phyloP scores from a whole-genome alignment of 2,888 invertebrate genomes.

The Phortica magna region DNA sequence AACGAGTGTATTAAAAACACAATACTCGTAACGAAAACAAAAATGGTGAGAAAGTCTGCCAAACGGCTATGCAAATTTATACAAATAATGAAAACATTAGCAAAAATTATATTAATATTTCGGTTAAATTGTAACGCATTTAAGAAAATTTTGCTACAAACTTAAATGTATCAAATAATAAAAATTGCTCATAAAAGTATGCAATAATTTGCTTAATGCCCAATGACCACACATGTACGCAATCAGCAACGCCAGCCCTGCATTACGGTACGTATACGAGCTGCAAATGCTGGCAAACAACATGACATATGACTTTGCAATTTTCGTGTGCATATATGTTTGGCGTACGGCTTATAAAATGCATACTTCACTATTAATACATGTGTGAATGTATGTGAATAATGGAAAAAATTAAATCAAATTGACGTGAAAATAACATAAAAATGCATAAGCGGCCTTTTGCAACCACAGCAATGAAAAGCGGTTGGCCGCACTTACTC shows the following conservation, averaged over 20 bases:
- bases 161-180: neutral
- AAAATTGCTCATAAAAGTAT: constrained; percentile 53
- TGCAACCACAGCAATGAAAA: constrained; percentile 61
- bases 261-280: neutral
- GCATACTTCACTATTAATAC: neutral
- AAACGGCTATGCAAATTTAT: constrained; percentile 46
- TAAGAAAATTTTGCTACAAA: neutral
- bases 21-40: neutral
- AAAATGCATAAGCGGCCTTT: constrained; percentile 31
- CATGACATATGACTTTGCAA: constrained; percentile 65
- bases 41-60: constrained; percentile 19
- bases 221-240: constrained; percentile 14
- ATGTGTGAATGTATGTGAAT: constrained; percentile 38
- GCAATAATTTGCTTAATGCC: constrained; percentile 42
- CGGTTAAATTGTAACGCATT: neutral
- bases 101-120: neutral
- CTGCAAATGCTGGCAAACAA: constrained; percentile 18
- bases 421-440: constrained; percentile 11
- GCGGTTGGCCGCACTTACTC: constrained; percentile 54
- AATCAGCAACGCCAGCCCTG: neutral
- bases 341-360: neutral
- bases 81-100: neutral
- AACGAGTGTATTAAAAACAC: constrained; percentile 1
- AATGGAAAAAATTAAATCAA: neutral
- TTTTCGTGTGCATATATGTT: constrained; percentile 46